phyloP scores from a whole-genome alignment of 2,113 vertebrate species.

The Silurus meridionalis region DNA sequence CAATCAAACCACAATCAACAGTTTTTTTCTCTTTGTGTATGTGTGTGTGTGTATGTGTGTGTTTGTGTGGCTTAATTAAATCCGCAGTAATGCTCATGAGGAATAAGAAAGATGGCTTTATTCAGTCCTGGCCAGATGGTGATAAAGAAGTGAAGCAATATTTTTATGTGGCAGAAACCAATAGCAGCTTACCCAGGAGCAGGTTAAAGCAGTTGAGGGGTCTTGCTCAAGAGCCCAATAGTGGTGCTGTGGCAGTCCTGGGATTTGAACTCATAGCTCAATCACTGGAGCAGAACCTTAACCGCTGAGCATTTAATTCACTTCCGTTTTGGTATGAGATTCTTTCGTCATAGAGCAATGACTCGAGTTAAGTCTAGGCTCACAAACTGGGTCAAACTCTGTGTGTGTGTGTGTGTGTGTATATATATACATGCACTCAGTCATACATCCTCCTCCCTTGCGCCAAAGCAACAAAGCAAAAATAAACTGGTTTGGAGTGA shows the following conservation, averaged over 20 bases:
- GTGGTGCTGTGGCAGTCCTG: neutral
- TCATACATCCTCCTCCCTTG: neutral
- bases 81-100: constrained; percentile 15
- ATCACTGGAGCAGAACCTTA: neutral
- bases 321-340: neutral
- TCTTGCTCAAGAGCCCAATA: neutral
- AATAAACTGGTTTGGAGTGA: constrained; percentile 7
- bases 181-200: neutral
- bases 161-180: neutral
- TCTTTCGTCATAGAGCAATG: constrained; percentile 1
- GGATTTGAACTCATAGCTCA: constrained; percentile 20
- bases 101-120: neutral
- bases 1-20: constrained; percentile 19
- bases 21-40: neutral
- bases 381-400: constrained; percentile 14
- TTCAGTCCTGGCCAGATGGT: constrained; percentile 6
- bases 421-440: neutral
- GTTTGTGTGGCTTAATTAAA: constrained; percentile 8
- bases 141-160: neutral
- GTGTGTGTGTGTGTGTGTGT: constrained; percentile 10
- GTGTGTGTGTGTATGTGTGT: constrained; percentile 21
- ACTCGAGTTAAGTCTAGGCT: neutral
- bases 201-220: neutral
- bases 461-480: neutral
- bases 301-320: constrained; percentile 7